phyloP scores from a whole-genome alignment of 2,888 invertebrate species.

The Zygothrica quintamaculata region DNA sequence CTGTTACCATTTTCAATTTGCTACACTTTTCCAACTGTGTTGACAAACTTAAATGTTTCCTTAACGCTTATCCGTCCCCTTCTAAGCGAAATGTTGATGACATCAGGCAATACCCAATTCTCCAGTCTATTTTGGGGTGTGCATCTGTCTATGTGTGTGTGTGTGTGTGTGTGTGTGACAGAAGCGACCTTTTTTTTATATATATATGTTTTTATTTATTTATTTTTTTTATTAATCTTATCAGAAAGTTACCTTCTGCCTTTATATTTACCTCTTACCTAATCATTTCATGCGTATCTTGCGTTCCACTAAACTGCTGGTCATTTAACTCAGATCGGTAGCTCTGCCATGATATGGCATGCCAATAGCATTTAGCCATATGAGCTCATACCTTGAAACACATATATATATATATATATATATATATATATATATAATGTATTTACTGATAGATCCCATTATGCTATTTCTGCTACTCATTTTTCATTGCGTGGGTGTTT shows the following conservation, averaged over 20 bases:
- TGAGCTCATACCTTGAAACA: slow-evolving; percentile 44
- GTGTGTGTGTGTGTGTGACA: slow-evolving; percentile 17
- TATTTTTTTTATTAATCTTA: slow-evolving; percentile 69
- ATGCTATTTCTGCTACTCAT: too few relatives aligned
- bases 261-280: slow-evolving; percentile 37
- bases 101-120: slow-evolving; percentile 45
- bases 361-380: slow-evolving; percentile 31
- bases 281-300: slow-evolving; percentile 42
- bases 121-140: neutral
- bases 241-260: slow-evolving; percentile 62
- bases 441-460: too few relatives aligned
- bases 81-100: slow-evolving; percentile 39
- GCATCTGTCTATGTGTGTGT: too few relatives aligned
- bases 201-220: too few relatives aligned
- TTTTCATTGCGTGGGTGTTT: slow-evolving; percentile 43
- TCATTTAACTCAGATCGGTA: slow-evolving; percentile 32
- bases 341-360: too few relatives aligned
- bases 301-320: slow-evolving; percentile 30
- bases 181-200: slow-evolving; percentile 22
- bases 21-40: slow-evolving; percentile 44
- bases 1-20: slow-evolving; percentile 29
- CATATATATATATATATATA: too few relatives aligned
- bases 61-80: slow-evolving; percentile 2
- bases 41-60: slow-evolving; percentile 40
- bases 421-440: too few relatives aligned